These are phyloP conservation scores for Oncopodura yosiiana DNA, from an alignment of 1,140 invertebrate species.

Conservation along the genomic window DNA sequence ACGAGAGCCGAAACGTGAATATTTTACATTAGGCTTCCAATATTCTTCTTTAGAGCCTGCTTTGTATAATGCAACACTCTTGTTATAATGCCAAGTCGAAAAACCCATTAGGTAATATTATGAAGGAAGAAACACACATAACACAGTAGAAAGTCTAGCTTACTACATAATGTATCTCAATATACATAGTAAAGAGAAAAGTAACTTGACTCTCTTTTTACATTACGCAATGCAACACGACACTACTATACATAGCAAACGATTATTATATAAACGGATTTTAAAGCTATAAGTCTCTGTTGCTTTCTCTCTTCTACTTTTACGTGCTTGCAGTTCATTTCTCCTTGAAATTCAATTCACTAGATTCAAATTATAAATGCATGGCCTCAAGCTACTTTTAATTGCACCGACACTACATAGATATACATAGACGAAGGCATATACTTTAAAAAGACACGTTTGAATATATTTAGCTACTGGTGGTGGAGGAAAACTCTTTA, in stretches of 20 bases:
- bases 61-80: background rate
- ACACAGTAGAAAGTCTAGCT: no score
- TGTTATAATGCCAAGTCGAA: background rate
- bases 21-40: conserved; percentile 10
- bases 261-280: background rate
- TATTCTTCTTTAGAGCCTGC: background rate
- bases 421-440: background rate
- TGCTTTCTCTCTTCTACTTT: background rate
- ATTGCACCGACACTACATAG: background rate
- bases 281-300: background rate
- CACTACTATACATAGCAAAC: background rate
- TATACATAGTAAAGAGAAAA: no score
- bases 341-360: conserved; percentile 11
- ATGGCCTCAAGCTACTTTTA: conserved; percentile 16
- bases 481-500: background rate
- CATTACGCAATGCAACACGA: no score
- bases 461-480: no score
- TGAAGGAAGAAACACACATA: no score
- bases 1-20: conserved; percentile 11
- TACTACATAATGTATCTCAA: no score
- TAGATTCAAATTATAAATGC: conserved; percentile 8
- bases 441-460: no score
- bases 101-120: background rate
- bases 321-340: background rate
- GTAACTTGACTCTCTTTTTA: no score